Percentiles rank a stretch among this genome's conserved stretches.
Evolutionary conservation across 2,797 vertebrate genomes (phyloP).

Genomic region (Protonibea diacanthus): DNA sequence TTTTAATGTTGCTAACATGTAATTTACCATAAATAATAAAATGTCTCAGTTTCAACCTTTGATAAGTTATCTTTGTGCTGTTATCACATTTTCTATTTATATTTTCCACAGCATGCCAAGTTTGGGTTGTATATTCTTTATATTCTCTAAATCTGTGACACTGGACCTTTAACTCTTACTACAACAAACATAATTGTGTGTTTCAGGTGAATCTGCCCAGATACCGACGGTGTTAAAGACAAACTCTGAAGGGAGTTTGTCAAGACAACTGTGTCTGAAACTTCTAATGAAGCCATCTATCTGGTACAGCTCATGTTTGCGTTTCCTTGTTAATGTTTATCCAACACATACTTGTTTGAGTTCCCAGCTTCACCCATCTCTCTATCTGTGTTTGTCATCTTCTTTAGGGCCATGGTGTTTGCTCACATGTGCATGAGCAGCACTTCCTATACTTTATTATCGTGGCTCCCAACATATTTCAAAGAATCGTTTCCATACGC

Average conservation of each 20-base stretch:
- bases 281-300: conserved; percentile 87
- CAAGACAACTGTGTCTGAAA: conserved; percentile 83
- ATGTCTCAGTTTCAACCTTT: too few relatives aligned
- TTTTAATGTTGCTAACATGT: too few relatives aligned
- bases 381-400: neutral
- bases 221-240: conserved; percentile 64
- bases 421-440: conserved; percentile 88
- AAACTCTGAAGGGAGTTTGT: conserved; percentile 64
- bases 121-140: too few relatives aligned
- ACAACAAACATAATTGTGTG: neutral
- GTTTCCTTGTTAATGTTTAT: neutral
- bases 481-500: conserved; percentile 90
- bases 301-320: conserved; percentile 80
- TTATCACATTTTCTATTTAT: too few relatives aligned
- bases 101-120: too few relatives aligned
- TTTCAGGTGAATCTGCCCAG: conserved; percentile 79
- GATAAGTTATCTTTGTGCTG: too few relatives aligned
- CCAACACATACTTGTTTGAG: neutral
- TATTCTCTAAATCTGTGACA: too few relatives aligned
- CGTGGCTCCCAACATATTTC: conserved; percentile 96
- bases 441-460: conserved; percentile 89
- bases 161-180: too few relatives aligned
- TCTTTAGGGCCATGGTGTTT: conserved; percentile 89
- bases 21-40: too few relatives aligned
- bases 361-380: neutral